These are phyloP conservation scores for Drosophila colorata DNA, from an alignment of 2,888 invertebrate genomes.

Conservation along the genomic window DNA sequence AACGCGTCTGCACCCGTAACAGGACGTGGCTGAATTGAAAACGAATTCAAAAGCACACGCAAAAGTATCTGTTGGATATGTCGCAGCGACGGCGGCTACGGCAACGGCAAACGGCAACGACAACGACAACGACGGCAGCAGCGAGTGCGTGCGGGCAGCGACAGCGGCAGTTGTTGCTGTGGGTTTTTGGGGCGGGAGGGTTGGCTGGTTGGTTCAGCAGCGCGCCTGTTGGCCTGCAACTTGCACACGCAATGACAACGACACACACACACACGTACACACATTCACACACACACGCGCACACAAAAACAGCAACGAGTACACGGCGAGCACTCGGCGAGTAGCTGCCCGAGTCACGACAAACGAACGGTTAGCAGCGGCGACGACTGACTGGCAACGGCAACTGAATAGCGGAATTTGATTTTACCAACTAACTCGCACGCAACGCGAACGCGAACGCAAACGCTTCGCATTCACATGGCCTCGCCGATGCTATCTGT, in stretches of 20 bases:
- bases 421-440: constrained; percentile 63
- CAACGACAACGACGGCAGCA: constrained; percentile 39
- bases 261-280: constrained; percentile 28
- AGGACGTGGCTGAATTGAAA: constrained; percentile 82
- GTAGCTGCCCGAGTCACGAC: constrained; percentile 29
- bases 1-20: constrained; percentile 82
- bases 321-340: constrained; percentile 23
- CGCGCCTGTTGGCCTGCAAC: constrained; percentile 37
- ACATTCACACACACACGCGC: constrained; percentile 15
- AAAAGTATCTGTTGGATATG: constrained; percentile 78
- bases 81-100: constrained; percentile 25
- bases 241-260: constrained; percentile 37
- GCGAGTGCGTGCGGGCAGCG: constrained; percentile 49
- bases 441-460: constrained; percentile 39
- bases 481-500: constrained; percentile 26
- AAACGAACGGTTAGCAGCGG: constrained; percentile 49
- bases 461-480: constrained; percentile 20
- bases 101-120: constrained; percentile 20
- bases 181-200: constrained; percentile 15
- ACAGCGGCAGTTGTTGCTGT: constrained; percentile 19
- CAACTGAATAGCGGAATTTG: constrained; percentile 74
- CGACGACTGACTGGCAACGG: constrained; percentile 51
- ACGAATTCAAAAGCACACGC: constrained; percentile 76
- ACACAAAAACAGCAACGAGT: constrained; percentile 41
- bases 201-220: constrained; percentile 8